Evolutionary conservation across 92 coral and sea anemone genomes (phyloP).

Genomic region (Zoanthus sansibaricus): DNA sequence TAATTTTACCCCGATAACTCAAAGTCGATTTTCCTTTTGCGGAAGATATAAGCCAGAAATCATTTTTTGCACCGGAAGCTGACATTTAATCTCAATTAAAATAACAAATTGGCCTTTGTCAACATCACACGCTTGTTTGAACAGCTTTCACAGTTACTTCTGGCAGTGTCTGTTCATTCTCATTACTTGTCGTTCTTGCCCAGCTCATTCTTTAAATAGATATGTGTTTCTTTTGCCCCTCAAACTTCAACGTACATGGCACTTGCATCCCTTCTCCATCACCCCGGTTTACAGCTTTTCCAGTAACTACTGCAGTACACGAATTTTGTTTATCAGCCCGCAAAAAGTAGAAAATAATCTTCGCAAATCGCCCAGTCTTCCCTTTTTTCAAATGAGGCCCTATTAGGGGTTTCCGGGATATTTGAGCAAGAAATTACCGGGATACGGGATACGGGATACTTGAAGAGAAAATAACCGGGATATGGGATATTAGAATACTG

Average conservation of each 20-base stretch:
- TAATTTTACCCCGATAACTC: conserved; percentile 19
- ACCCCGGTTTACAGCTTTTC: no score
- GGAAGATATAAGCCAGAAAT: conserved; percentile 37
- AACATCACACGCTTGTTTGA: conserved; percentile 32
- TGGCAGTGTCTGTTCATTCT: conserved; percentile 29
- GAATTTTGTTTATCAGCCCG: no score
- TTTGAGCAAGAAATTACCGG: no score
- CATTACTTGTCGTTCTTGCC: conserved; percentile 30
- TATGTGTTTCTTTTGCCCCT: conserved; percentile 19
- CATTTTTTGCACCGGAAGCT: conserved; percentile 15
- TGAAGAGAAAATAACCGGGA: no score
- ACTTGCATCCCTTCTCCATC: no score
- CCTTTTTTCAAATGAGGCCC: no score
- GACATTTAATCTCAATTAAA: conserved; percentile 17
- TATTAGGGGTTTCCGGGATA: no score
- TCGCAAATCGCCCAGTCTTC: no score
- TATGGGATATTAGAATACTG: no score
- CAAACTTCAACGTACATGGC: conserved; percentile 11
- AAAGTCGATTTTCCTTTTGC: conserved; percentile 34
- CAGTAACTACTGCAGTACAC: no score
- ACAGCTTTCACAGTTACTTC: conserved; percentile 21
- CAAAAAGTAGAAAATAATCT: no score
- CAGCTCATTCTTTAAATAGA: conserved; percentile 28
- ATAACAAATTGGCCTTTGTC: conserved; percentile 32
- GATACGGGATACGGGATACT: no score